phyloP scores from a whole-genome alignment of 2,113 vertebrate genomes.

The Edolisoma coerulescens region DNA sequence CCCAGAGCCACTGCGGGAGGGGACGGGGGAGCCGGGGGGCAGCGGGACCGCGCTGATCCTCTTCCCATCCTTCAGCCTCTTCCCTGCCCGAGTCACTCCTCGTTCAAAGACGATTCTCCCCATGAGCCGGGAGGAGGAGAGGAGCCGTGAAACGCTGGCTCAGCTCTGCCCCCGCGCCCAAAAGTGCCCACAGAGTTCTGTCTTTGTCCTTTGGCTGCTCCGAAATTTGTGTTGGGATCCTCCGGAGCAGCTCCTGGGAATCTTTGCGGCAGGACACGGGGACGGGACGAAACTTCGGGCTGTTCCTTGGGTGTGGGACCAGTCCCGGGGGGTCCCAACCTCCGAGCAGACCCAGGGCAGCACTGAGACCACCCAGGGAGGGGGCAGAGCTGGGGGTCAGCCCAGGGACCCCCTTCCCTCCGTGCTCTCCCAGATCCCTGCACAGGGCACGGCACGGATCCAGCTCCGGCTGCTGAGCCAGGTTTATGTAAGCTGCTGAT shows the following conservation, averaged over 20 bases:
- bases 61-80: not conserved
- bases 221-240: not conserved
- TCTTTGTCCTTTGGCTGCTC: not conserved
- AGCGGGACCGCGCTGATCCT: not conserved
- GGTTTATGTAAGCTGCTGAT: slow-evolving; percentile 22
- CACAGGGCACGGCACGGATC: not conserved
- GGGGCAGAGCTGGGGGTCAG: not conserved
- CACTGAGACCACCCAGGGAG: accelerated
- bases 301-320: not conserved
- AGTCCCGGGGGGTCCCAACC: not conserved
- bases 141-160: not conserved
- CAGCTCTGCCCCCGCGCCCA: not conserved
- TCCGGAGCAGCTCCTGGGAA: not conserved
- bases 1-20: not conserved
- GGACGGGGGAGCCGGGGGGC: not conserved
- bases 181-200: not conserved
- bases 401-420: not conserved
- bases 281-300: accelerated
- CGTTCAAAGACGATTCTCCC: not conserved
- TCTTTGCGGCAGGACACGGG: not conserved
- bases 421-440: not conserved
- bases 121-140: not conserved
- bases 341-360: not conserved
- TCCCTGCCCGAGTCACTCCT: not conserved
- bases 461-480: not conserved